phyloP scores from a whole-genome alignment of 2,888 invertebrate genomes.

The Xanthia icteritia region DNA sequence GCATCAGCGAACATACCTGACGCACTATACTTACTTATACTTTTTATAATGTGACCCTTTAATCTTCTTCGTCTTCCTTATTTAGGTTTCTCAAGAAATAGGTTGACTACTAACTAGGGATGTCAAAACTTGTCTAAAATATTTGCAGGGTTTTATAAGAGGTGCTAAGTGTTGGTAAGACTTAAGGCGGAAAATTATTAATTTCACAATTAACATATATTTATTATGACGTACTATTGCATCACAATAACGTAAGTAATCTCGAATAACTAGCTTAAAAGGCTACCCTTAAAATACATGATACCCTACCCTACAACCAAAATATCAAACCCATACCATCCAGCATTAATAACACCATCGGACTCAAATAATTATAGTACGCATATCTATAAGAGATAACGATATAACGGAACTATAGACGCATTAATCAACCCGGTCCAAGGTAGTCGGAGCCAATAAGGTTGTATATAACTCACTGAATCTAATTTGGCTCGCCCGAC shows the following conservation, averaged over 20 bases:
- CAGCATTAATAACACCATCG: conserved; percentile 39
- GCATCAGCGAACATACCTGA: too few relatives aligned
- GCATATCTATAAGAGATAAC: conserved; percentile 65
- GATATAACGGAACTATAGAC: conserved; percentile 73
- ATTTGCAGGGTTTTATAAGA: neutral
- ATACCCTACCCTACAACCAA: neutral
- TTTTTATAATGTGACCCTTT: conserved; percentile 29
- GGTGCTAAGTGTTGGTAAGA: neutral
- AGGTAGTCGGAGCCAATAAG: conserved; percentile 80
- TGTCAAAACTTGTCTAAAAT: neutral
- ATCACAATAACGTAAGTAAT: neutral
- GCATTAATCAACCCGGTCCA: conserved; percentile 80
- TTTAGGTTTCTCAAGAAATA: neutral
- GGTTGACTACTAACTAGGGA: neutral
- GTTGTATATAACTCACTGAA: conserved; percentile 82
- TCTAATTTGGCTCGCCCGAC: conserved; percentile 80
- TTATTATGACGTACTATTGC: neutral
- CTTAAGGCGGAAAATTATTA: too few relatives aligned
- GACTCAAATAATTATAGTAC: conserved; percentile 59
- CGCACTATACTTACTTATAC: too few relatives aligned
- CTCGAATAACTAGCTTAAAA: neutral
- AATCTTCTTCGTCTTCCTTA: conserved; percentile 16
- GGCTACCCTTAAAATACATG: neutral
- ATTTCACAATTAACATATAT: neutral
- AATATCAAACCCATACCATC: conserved; percentile 23